Base-by-base conservation (phyloP, 2,797 vertebrate genomes). In the Todus mexicanus region DNA sequence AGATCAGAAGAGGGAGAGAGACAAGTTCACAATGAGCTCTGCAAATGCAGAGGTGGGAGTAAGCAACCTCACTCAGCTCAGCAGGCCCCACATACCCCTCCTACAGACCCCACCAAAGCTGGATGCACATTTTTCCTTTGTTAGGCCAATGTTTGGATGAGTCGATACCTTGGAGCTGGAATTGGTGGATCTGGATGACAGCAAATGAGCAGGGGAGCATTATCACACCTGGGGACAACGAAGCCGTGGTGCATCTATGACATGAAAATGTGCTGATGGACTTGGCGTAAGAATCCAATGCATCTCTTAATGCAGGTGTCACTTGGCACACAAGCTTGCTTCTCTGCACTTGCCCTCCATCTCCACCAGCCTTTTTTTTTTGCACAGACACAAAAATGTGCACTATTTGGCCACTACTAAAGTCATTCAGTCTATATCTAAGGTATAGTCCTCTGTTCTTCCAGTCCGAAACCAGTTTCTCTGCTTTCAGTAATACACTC, bases 321-420 rank as follows among this genome's bases (percentile, higher is more conserved):
- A 2, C 10, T 45, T 50, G 25, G 31, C 43, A 72, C 6, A 72
- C 7, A 2, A 10, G 5, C 8, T 64, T 59, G 8, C 17, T 76
- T 86, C 48, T 33, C 9, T 53, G 8, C 51, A 27, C 37, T 77
- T 65, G 11, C 17, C 6, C 18, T 50, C 17, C 29, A 11, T 50
- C 22, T 61, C 31, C 40, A 31, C 10, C 11, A 85, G 27, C 7
- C 4, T 77, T 42, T 35, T 25, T 6, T 10, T 64, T 70, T 71
- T 20, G 38, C 4, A 38, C 14, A 14, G 2, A 18, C 8, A 47
- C 2, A 9, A 2, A 8, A 20, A 26, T 10, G 8, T 26, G 25
- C 11, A 65, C 60, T 27, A 60, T 64, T 59, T 38, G 54, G 47
- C 50, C 27, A n/a, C n/a, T 3, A 2, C 3, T 60, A 43, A 74